Evolutionary conservation across 1,140 invertebrate genomes (phyloP), one percentile per base, ranked within the genome.

Genomic region (Heliothis subflexa): DNA sequence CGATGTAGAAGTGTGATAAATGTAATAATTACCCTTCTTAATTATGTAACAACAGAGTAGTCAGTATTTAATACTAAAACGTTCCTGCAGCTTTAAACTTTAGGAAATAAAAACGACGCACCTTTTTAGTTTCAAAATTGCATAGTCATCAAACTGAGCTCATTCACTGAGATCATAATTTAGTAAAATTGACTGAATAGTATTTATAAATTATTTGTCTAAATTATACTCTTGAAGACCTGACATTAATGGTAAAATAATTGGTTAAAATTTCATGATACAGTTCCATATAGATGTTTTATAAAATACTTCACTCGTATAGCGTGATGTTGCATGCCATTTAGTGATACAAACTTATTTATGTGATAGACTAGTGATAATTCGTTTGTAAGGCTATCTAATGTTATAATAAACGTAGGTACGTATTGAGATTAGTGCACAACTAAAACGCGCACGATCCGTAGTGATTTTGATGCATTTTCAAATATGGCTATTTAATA

Each of bases 301-400:
- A 7, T 9, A 9, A 40, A 40, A 5, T 40, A 47, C 4, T 25
- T 9, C 16, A 59, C 28, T 21, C 25, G 70, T 59, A 57, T 45
- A 75, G 40, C 70, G 70, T 52, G 25, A 50, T n/a, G 45, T 75
- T 75, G 59, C 73, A 64, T 52, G 59, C 12, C 14, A 55, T 45
- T 50, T 75, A 75, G 73, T 14, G 33, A 64, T 52, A 64, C 57
- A 52, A 25, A 52, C 28, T 72, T 83, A 83, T 84, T 75, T 83
- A 86, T 88, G 83, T 89, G 85, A 87, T 88, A 87, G 78, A 77
- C 55, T 89, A 88, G 82, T 85, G 74, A 85, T 83, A 83, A 71
- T 75, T 68, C 25, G 52, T 75, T 80, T 71, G 72, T 83, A 79
- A 81, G 75, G 54, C 61, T 79, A 49, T 47, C 25, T 77, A 55